phyloP scores from a whole-genome alignment of 53 echinoderm and acorn worm species.

The Paelopatides confundens region DNA sequence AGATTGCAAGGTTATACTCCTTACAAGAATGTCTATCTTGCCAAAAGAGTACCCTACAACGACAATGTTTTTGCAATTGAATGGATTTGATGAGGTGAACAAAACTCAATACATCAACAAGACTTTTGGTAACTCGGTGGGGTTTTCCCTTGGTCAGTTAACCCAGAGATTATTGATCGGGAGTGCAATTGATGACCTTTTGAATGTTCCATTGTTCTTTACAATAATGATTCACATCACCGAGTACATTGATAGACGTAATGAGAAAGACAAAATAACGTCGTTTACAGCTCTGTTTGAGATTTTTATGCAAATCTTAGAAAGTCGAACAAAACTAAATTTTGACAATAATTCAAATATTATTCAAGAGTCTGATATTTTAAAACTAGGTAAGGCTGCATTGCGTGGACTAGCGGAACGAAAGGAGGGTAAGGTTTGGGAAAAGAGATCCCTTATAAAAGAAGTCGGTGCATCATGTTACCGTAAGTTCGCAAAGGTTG shows the following conservation, averaged over 20 bases:
- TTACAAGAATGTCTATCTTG: conserved; percentile 1
- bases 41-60: background rate
- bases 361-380: background rate
- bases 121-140: background rate
- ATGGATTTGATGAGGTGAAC: background rate
- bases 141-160: background rate
- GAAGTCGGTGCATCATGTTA: background rate
- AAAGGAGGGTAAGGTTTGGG: background rate
- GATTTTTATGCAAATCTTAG: background rate
- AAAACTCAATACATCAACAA: background rate
- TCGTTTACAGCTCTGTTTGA: background rate
- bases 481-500: background rate
- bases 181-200: background rate
- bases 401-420: background rate
- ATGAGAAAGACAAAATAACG: background rate
- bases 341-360: background rate
- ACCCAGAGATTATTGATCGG: background rate
- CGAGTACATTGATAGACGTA: background rate
- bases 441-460: background rate
- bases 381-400: background rate
- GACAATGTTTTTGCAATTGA: background rate
- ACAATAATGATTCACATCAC: background rate
- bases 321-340: background rate
- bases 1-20: background rate
- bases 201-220: conserved; percentile 10